Evolutionary conservation across 2,797 vertebrate genomes (phyloP).

Genomic region (Coendou prehensilis): DNA sequence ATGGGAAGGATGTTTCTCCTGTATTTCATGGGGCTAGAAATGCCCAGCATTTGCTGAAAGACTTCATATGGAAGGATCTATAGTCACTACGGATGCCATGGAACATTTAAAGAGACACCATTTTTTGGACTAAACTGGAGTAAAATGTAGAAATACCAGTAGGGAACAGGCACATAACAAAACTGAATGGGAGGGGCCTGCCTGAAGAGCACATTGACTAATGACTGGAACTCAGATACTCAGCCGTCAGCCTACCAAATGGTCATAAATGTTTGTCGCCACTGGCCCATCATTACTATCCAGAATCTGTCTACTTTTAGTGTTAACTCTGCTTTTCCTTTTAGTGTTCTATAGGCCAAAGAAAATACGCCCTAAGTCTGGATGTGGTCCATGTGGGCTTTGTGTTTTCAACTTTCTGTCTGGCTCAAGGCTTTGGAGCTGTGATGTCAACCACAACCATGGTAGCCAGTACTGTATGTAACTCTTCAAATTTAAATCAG

Average conservation of each 20-base stretch:
- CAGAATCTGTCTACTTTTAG: neutral
- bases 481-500: neutral
- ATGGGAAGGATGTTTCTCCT: neutral
- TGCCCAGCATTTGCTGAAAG: neutral
- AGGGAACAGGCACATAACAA: neutral
- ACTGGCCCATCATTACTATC: neutral
- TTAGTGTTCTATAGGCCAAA: neutral
- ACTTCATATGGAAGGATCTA: neutral
- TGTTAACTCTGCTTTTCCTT: neutral
- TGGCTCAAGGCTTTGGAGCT: neutral
- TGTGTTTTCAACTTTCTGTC: neutral
- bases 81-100: neutral
- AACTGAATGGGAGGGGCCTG: no score
- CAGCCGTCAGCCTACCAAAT: neutral
- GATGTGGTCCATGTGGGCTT: neutral
- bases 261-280: neutral
- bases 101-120: neutral
- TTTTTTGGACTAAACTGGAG: neutral
- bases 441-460: accelerated
- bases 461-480: neutral
- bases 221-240: neutral
- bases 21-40: neutral
- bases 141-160: neutral
- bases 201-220: neutral
- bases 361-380: neutral